Evolutionary conservation across 2,888 invertebrate species (phyloP), one percentile per base, ranked within the genome.

Genomic region (Oscheius sp.): DNA sequence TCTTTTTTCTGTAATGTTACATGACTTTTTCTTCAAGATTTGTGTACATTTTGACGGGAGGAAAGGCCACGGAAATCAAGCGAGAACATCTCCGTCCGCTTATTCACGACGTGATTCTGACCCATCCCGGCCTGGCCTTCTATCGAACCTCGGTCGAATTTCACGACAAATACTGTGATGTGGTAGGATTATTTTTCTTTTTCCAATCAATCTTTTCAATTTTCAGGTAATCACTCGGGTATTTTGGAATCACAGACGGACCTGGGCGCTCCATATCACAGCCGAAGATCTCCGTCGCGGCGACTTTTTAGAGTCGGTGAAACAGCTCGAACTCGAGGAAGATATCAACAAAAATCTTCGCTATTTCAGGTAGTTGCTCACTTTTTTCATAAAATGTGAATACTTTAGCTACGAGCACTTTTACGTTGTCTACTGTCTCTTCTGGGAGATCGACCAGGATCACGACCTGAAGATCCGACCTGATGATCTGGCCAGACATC

Each of bases 401-500:
- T 0, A 21, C 21, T 21, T 21, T 92, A 97, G 97, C 90, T 99
- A 99, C 90, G 99, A 99, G 91, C 99, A 99, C 92, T 99, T 99
- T 91, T 99, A 99, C 92, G 99, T 99, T 77, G 97, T 99, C 90
- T 99, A 99, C 91, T 99, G 99, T 92, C 99, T 99, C 91, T 99
- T 99, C 91, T 99, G 99, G 99, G 99, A 99, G 91, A 91, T 99
- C 89, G 99, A 99, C 91, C 93, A 94, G 80, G 99, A 99, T 91
- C 99, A 99, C 90, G 98, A 99, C 91, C 92, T 99, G 85, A 94
- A 94, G 89, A 97, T 99, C 86, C 95, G 94, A 91, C 90, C 92
- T 47, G 73, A 59, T 1, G 98, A 99, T 91, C 92, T 99, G 76
- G 42, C 4, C 7, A 3, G 42, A 42, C 42, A 53, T 53, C 10